Evolutionary conservation across 2,113 vertebrate genomes (phyloP), one percentile per base, ranked within the genome.

Genomic region (Nibea albiflora): DNA sequence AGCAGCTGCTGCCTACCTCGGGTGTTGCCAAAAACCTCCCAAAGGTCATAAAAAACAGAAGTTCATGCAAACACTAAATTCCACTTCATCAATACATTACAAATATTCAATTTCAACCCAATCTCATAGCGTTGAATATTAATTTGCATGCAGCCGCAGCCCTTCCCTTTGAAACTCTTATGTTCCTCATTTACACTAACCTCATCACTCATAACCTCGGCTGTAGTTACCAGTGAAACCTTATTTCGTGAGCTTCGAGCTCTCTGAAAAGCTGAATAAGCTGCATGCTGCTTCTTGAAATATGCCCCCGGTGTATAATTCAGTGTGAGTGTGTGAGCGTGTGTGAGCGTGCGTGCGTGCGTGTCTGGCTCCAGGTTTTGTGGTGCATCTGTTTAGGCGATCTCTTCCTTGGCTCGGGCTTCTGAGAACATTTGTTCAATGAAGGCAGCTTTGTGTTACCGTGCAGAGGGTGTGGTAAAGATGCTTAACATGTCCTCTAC

Each of bases 331-430:
- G 80, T 52, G 80, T 44, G n/a, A 52, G 53, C 12, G 65, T n/a
- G 65, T 35, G 65, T 42, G 24, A 1, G 24, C 24, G 24, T 26
- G 24, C 24, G 49, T 69, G 52, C 26, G n/a, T n/a, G 68, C 46
- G 9, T 16, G 67, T 72, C 39, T 63, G 83, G 72, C 65, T 31
- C 0, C 52, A 15, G 78, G 53, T 31, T 74, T 46, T 63, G 52
- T 53, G 42, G 62, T 83, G 79, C 73, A 85, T 87, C 79, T 75
- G 82, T 68, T 85, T 35, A 65, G 70, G 44, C 7, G 12, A 79
- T 88, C 62, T 84, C 70, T 78, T 15, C 11, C 66, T 78, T 69
- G 67, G 76, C 44, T 46, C 11, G 14, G 44, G 44, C 65, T 71
- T 76, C 68, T 77, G 20, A 62, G 62, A 35, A 76, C 69, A 76